Base-by-base conservation (phyloP, 2,113 vertebrate genomes). In the Engraulis encrasicolus region DNA sequence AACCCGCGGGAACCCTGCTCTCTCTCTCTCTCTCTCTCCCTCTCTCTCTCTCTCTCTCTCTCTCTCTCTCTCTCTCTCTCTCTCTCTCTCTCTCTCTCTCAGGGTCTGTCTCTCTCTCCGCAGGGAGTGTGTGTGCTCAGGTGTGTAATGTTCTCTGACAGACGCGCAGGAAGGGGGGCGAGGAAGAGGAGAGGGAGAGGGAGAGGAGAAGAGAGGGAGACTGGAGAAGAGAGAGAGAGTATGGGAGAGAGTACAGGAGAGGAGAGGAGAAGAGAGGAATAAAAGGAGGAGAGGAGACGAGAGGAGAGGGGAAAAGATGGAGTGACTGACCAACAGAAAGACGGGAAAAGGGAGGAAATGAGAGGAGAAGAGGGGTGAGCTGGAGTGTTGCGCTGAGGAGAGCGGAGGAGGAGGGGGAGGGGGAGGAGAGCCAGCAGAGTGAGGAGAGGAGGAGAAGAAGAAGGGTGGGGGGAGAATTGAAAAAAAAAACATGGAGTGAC, bases 101-200 rank as follows among this genome's bases (percentile, higher is more conserved):
- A 80, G 83, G 82, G 81, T 81, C 81, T 49, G 85, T 50, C 83
- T 79, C 81, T 54, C 79, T 79, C 81, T 86, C 79, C 48, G 78
- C 14, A 19, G 84, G 86, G 81, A 83, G 86, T 86, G 86, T 85
- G 88, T 91, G 89, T 85, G 86, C 85, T 94, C 94, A 93, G 90
- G 91, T 89, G 91, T 95, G 92, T 94, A 94, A 95, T 94, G 91
- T 89, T 90, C 88, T 90, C 86, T 92, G 92, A 95, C 92, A 94
- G 92, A 87, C 88, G 93, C 91, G 93, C 88, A 86, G 87, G 86
- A 48, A 74, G 83, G 86, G 87, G 82, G 84, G 90, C 78, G 85
- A 81, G 87, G 88, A 83, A 82, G 58, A 54, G 20, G 36, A 34
- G n/a, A 27, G 79, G 58, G 23, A 61, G 54, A 9, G 81, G 84